These are phyloP conservation scores for Clunio marinus DNA, from an alignment of 2,888 invertebrate species.

Conservation along the genomic window DNA sequence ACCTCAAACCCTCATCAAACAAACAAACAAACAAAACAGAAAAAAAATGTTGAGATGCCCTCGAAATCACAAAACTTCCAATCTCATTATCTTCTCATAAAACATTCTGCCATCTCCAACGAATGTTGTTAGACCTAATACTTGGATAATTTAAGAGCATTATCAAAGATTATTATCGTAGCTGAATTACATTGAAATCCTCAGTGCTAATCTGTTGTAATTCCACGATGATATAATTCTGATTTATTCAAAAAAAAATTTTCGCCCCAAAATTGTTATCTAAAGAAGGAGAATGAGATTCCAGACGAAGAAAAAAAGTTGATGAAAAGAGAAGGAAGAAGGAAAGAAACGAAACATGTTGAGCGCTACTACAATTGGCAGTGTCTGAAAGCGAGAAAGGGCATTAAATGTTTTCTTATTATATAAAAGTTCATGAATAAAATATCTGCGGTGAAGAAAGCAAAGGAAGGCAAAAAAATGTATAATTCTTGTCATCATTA, in stretches of 20 bases:
- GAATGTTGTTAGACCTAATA: not conserved
- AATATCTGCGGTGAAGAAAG: slow-evolving; percentile 5
- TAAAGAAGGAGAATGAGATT: not conserved
- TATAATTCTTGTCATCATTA: slow-evolving; percentile 9
- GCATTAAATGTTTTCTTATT: no score
- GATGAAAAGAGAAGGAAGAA: no score
- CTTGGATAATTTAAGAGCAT: slow-evolving; percentile 30
- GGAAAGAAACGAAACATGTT: slow-evolving; percentile 11
- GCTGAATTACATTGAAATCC: slow-evolving; percentile 34
- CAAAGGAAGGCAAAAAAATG: not conserved
- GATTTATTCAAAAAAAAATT: slow-evolving; percentile 31
- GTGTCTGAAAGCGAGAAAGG: not conserved
- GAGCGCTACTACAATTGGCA: not conserved
- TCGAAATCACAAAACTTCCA: slow-evolving; percentile 14
- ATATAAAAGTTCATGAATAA: slow-evolving; percentile 20
- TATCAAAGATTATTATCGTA: slow-evolving; percentile 34
- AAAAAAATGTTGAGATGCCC: no score
- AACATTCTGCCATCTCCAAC: not conserved
- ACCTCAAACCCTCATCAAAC: not conserved
- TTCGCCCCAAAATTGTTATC: not conserved
- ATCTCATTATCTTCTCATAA: not conserved
- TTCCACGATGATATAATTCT: slow-evolving; percentile 38
- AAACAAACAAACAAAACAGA: not conserved
- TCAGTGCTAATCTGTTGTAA: slow-evolving; percentile 33
- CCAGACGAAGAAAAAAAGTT: no score